These are phyloP conservation scores for Erpornis zantholeuca DNA, from an alignment of 2,113 vertebrate genomes.

Conservation along the genomic window DNA sequence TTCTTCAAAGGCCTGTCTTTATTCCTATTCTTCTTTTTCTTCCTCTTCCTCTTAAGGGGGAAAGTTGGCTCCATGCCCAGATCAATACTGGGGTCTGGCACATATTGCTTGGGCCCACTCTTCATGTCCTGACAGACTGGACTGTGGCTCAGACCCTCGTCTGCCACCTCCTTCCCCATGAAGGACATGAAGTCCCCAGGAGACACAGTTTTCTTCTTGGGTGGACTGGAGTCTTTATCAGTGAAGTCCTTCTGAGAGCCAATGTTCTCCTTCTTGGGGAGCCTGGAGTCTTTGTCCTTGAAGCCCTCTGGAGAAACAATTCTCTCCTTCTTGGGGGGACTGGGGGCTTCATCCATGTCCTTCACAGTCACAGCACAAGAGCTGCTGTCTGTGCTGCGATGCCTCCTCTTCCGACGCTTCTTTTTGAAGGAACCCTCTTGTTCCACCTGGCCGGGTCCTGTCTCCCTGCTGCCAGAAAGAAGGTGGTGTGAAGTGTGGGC, in stretches of 20 bases:
- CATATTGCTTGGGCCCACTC: background rate
- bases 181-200: rapidly evolving
- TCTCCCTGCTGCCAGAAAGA: background rate
- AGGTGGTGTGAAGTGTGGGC: background rate
- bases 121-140: background rate
- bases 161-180: rapidly evolving
- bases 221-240: background rate
- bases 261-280: background rate
- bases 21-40: background rate
- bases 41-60: background rate
- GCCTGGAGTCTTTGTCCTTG: background rate
- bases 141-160: background rate
- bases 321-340: background rate
- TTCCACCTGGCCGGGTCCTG: background rate
- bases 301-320: background rate
- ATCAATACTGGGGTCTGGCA: background rate
- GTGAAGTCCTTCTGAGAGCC: background rate
- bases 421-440: background rate
- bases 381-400: background rate
- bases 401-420: conserved; percentile 20
- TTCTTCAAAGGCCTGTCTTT: background rate
- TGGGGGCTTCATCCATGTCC: background rate
- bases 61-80: background rate
- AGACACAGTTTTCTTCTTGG: background rate
- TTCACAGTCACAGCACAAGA: rapidly evolving